Base-by-base conservation (phyloP, 2,888 invertebrate species). In the Heteromurus nitidus region DNA sequence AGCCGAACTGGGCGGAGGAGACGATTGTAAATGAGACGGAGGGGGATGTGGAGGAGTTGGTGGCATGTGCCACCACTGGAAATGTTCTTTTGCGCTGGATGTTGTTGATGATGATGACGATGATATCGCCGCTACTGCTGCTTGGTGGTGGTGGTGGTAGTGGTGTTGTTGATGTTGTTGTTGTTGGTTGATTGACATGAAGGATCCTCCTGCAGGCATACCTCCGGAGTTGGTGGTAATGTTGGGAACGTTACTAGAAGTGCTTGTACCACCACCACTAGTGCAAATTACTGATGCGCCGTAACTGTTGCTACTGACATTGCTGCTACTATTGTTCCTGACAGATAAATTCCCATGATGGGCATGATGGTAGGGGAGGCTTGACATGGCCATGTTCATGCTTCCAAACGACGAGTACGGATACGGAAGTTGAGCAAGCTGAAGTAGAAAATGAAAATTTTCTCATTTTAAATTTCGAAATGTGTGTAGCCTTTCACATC, bases 11-110 rank as follows among this genome's bases (percentile, higher is more conserved):
- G 75, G 79, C 76, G 73, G 83, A 65, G 81, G 70, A 58, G 82
- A 77, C 65, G 82, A 67, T 64, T 80, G 82, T 42, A 80, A 75
- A 68, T 80, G 82, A 80, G 80, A 80, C 64, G 70, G 62, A 58
- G 85, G 76, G 50, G 81, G 77, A 62, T 82, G 80, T 65, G 85
- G 68, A 73, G 82, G 77, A 77, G 82, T 77, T 67, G 82, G 72
- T 67, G 85, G 64, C 82, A 83, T 76, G 72, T 83, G 84, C 86
- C 86, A 87, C 86, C 85, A 85, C 70, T 85, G 85, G 72, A 86
- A 86, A 65, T 84, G 84, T 20, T 86, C 85, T 75, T 86, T 86
- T 28, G 81, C 26, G 67, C 76, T 26, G 53, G 53, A 50, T 60
- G 44, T 24, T 70, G 31, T 7, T 58, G 60, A 50, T 30, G 65